Conservation (phyloP, 1,140 invertebrate species). For the Grapholita molesta region DNA sequence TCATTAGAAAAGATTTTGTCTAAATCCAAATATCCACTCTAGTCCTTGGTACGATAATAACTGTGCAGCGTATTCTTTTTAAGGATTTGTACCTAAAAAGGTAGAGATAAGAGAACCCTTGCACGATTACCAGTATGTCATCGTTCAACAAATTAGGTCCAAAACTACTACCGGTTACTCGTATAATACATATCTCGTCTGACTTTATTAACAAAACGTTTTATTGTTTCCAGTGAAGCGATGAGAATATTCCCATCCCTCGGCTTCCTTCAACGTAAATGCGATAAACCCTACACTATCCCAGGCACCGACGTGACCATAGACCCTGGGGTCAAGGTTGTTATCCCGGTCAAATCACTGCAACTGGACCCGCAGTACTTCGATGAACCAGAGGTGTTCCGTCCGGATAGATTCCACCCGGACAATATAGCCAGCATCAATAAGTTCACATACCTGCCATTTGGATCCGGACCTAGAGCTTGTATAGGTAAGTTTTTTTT, state of each 20-base stretch:
- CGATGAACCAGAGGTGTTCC: neutral
- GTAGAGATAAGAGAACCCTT: no score
- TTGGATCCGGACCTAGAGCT: neutral
- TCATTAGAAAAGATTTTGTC: no score
- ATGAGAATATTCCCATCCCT: neutral
- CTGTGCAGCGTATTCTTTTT: no score
- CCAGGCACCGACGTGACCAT: neutral
- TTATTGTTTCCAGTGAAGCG: neutral
- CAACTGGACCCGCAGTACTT: neutral
- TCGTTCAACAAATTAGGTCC: constrained; percentile 32
- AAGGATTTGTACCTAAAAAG: no score
- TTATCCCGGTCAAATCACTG: neutral
- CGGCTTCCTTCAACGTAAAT: neutral
- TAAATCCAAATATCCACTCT: no score
- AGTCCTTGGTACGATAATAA: no score
- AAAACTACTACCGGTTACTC: no score
- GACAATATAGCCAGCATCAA: neutral
- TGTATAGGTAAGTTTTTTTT: neutral
- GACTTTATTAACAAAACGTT: neutral
- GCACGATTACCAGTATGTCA: no score
- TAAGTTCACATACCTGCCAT: neutral
- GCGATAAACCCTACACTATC: neutral
- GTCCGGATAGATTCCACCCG: neutral
- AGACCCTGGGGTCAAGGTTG: neutral
- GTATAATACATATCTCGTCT: no score